These are phyloP conservation scores for Cheiracanthium punctorium DNA, from an alignment of 2,888 invertebrate species.

Conservation along the genomic window DNA sequence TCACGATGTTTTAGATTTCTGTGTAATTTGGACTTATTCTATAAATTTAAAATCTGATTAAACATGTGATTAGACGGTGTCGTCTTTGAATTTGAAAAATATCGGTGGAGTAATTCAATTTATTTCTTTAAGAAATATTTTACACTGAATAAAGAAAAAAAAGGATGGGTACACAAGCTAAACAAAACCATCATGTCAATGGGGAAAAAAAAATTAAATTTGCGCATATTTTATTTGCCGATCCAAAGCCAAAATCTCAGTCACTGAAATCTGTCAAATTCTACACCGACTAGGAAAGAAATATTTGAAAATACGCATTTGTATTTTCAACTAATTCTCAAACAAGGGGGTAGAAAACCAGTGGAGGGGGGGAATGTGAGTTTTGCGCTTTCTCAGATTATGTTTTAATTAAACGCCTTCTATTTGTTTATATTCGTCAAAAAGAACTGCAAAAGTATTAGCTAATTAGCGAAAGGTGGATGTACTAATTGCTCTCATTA, in stretches of 20 bases:
- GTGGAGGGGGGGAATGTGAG: neutral
- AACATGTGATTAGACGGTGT: too few species aligned
- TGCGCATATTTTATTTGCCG: constrained; percentile 46
- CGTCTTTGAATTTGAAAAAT: too few species aligned
- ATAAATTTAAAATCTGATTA: too few species aligned
- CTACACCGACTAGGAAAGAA: constrained; percentile 28
- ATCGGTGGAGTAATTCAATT: too few species aligned
- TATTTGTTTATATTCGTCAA: constrained; percentile 61
- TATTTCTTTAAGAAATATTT: too few species aligned
- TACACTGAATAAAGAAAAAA: too few species aligned
- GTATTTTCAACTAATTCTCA: constrained; percentile 52
- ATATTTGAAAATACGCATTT: constrained; percentile 54
- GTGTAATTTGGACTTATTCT: too few species aligned
- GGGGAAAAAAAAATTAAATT: too few species aligned
- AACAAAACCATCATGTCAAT: too few species aligned
- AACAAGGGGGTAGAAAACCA: too few species aligned
- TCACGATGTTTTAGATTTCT: too few species aligned
- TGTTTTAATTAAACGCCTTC: constrained; percentile 67
- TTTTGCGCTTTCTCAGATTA: constrained; percentile 61
- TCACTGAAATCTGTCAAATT: constrained; percentile 22
- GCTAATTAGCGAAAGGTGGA: constrained; percentile 68
- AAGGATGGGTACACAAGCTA: too few species aligned
- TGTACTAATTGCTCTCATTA: constrained; percentile 68
- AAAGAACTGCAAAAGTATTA: constrained; percentile 68
- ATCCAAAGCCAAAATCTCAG: constrained; percentile 38